Percentiles rank a stretch among this genome's conserved stretches.
phyloP scores from a whole-genome alignment of 2,888 invertebrate species.

The Acrobasis consociella region DNA sequence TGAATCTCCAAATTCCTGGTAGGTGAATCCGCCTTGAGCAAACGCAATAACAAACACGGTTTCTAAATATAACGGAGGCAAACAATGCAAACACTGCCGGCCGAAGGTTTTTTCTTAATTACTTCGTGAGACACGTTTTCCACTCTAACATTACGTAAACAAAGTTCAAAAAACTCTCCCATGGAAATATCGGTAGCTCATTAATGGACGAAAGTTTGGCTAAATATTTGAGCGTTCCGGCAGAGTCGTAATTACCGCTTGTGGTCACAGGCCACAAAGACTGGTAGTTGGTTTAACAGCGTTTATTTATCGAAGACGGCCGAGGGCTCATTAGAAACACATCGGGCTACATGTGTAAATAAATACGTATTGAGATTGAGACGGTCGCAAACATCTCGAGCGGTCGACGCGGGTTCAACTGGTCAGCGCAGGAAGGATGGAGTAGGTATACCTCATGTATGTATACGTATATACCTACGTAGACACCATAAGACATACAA shows the following conservation, averaged over 20 bases:
- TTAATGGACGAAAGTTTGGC: conserved; percentile 76
- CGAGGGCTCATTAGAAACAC: conserved; percentile 75
- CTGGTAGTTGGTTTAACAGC: conserved; percentile 75
- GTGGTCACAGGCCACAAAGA: conserved; percentile 64
- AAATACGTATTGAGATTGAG: conserved; percentile 63
- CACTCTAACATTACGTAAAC: conserved; percentile 63
- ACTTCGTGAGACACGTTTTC: conserved; percentile 59
- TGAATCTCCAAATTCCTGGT: conserved; percentile 67
- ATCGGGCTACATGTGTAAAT: conserved; percentile 74
- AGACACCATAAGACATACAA: background rate
- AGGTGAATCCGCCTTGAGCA: conserved; percentile 56
- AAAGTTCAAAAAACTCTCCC: conserved; percentile 60
- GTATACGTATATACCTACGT: background rate
- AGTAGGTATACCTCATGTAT: background rate
- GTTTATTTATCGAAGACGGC: conserved; percentile 59
- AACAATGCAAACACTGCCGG: conserved; percentile 60
- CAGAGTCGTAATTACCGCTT: conserved; percentile 69
- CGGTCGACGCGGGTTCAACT: conserved; percentile 48
- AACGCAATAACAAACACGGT: conserved; percentile 65
- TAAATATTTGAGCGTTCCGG: conserved; percentile 75
- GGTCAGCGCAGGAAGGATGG: background rate
- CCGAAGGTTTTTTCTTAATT: conserved; percentile 58
- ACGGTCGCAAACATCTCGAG: conserved; percentile 65
- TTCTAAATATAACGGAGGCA: conserved; percentile 57
- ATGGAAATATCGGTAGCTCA: conserved; percentile 74